These are phyloP conservation scores for Lampropteryx suffumata DNA, from an alignment of 2,888 invertebrate genomes.

Conservation along the genomic window DNA sequence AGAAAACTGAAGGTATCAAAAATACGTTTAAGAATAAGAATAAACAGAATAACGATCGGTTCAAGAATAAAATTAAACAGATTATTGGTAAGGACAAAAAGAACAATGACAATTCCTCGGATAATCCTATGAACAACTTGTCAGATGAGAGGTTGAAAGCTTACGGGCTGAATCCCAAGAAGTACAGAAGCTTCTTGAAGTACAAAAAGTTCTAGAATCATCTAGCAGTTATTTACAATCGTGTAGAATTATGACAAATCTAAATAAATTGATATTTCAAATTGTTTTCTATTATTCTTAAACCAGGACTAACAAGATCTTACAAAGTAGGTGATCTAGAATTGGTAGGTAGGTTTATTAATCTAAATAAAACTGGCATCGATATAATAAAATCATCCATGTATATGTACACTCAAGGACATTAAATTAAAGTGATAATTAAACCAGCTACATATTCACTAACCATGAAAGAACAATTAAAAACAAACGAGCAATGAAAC, in stretches of 20 bases:
- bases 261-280: not conserved
- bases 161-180: constrained; percentile 96
- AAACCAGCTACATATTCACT: no score
- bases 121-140: constrained; percentile 69
- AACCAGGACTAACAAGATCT: no score
- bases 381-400: no score
- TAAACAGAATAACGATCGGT: constrained; percentile 37
- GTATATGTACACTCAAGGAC: no score
- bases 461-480: no score
- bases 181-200: constrained; percentile 90
- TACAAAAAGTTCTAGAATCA: constrained; percentile 79
- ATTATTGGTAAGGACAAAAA: constrained; percentile 47
- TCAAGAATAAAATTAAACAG: constrained; percentile 41
- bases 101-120: constrained; percentile 38
- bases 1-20: constrained; percentile 37
- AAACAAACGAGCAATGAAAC: no score
- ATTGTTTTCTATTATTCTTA: not conserved
- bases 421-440: no score
- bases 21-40: constrained; percentile 43
- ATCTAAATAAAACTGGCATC: no score
- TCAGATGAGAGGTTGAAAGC: constrained; percentile 93
- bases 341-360: no score
- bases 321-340: no score
- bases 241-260: constrained; percentile 1
- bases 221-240: not conserved